A percentile compares a stretch with the other conserved stretches of the same genome.
These are phyloP conservation scores for Andrena cerasifolii DNA, from an alignment of 1,140 invertebrate genomes.

Conservation along the genomic window DNA sequence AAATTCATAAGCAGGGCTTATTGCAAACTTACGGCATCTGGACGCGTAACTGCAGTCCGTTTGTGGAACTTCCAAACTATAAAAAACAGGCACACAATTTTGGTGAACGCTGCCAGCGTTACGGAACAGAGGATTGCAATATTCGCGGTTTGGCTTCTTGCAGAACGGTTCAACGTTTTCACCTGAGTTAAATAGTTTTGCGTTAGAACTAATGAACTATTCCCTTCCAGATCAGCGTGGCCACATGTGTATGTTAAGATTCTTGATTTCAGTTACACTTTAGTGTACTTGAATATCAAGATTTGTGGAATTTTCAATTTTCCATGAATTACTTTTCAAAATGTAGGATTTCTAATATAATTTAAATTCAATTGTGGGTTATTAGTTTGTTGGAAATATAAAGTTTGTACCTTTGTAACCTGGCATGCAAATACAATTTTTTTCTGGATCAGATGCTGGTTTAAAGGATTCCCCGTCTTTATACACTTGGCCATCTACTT, in stretches of 20 bases:
- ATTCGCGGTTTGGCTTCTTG: constrained; percentile 4
- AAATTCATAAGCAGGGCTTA: background rate
- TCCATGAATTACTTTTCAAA: too few relatives aligned
- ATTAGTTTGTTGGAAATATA: too few relatives aligned
- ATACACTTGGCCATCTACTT: constrained; percentile 68
- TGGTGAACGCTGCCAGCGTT: constrained; percentile 28
- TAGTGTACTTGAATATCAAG: too few relatives aligned
- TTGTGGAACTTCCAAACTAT: constrained; percentile 48
- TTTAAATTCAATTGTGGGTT: too few relatives aligned
- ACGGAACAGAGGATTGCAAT: constrained; percentile 59
- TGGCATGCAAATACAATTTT: constrained; percentile 57
- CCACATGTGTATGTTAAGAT: background rate
- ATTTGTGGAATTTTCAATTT: too few relatives aligned
- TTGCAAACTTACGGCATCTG: constrained; percentile 72
- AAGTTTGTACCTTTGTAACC: constrained; percentile 63
- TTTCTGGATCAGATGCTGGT: constrained; percentile 27
- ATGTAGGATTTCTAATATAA: too few relatives aligned
- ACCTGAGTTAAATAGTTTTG: constrained; percentile 46
- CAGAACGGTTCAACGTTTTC: constrained; percentile 73
- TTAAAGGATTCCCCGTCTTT: constrained; percentile 65
- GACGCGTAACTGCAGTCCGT: constrained; percentile 50
- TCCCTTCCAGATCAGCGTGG: background rate
- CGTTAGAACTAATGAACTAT: background rate
- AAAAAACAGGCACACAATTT: constrained; percentile 70
- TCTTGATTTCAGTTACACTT: too few relatives aligned